These are phyloP conservation scores for Pygoscelis adeliae DNA, from an alignment of 2,113 vertebrate genomes.

Conservation along the genomic window DNA sequence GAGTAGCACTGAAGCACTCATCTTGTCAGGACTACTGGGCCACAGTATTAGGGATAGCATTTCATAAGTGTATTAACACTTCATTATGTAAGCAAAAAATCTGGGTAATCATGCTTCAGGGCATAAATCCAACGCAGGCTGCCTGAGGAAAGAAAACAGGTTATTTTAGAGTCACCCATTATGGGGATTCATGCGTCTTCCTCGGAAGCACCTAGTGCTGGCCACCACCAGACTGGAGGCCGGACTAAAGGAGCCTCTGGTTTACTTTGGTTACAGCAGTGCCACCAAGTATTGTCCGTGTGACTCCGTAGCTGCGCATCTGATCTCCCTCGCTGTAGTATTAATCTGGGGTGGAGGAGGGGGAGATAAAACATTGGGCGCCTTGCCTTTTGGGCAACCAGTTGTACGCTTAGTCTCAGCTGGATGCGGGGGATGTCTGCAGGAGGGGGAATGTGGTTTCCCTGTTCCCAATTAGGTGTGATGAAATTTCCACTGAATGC, in stretches of 20 bases:
- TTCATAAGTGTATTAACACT: constrained; percentile 67
- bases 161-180: background rate
- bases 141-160: constrained; percentile 3
- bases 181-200: background rate
- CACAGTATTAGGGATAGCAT: constrained; percentile 44
- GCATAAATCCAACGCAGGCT: constrained; percentile 45
- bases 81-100: constrained; percentile 56
- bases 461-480: background rate
- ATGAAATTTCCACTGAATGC: background rate
- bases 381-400: background rate
- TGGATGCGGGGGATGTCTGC: background rate
- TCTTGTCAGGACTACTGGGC: constrained; percentile 19
- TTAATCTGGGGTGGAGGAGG: background rate
- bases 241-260: background rate
- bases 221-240: background rate
- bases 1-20: constrained; percentile 1
- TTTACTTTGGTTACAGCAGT: background rate
- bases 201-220: background rate
- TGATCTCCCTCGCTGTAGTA: background rate
- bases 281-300: background rate
- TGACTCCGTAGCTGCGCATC: background rate
- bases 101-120: constrained; percentile 49
- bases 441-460: background rate
- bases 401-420: background rate
- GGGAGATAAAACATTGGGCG: background rate